Percentiles rank a stretch among this genome's conserved stretches.
Evolutionary conservation across 1,140 invertebrate genomes (phyloP).

Genomic region (Hirudo medicinalis): DNA sequence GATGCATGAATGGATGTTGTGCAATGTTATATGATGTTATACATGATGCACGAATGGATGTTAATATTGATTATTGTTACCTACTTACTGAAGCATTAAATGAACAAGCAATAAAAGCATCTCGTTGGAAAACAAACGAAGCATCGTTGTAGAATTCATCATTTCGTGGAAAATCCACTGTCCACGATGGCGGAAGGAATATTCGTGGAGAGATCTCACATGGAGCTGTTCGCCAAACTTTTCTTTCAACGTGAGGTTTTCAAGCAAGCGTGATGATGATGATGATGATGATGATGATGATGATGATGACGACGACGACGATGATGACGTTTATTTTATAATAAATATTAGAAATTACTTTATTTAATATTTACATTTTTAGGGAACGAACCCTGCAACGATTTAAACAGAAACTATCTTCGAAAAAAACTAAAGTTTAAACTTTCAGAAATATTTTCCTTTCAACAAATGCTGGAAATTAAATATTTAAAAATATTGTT

Average conservation of each 20-base stretch:
- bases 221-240: background rate
- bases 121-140: background rate
- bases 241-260: background rate
- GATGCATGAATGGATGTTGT: no score
- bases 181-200: background rate
- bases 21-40: no score
- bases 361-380: background rate
- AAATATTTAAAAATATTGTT: background rate
- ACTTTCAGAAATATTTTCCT: background rate
- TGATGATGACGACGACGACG: no score
- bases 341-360: constrained; percentile 3
- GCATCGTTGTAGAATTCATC: no score
- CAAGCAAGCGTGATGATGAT: background rate
- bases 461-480: background rate
- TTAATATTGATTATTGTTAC: no score
- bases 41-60: no score
- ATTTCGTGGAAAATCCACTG: no score
- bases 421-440: background rate
- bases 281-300: background rate
- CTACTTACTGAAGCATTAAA: no score
- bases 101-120: background rate
- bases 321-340: no score
- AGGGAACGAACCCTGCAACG: background rate
- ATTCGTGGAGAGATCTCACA: background rate
- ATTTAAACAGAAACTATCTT: background rate